A percentile compares a stretch with the other conserved stretches of the same genome.
Evolutionary conservation across 2,113 vertebrate species (phyloP).

Genomic region (Macroglossus sobrinus): DNA sequence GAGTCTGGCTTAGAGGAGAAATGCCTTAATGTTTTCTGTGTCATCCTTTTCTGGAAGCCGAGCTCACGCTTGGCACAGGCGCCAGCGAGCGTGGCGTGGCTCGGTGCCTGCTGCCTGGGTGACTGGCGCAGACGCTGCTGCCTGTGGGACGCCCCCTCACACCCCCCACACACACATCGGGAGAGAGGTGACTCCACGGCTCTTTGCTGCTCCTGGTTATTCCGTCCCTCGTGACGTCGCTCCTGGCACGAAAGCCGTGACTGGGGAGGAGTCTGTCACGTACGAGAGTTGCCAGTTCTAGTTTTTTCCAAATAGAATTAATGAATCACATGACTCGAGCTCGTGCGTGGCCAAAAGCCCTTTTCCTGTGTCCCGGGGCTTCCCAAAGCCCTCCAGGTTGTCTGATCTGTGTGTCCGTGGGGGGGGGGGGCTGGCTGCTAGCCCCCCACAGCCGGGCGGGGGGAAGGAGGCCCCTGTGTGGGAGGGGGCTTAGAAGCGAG

Average conservation of each 20-base stretch:
- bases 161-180: fast-evolving
- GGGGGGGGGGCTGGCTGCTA: fast-evolving
- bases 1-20: neutral
- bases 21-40: neutral
- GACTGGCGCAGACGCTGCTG: neutral
- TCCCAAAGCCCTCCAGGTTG: neutral
- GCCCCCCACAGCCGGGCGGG: too few species aligned
- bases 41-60: neutral
- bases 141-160: fast-evolving
- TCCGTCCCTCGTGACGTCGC: fast-evolving
- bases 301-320: neutral
- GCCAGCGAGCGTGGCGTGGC: neutral
- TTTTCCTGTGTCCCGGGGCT: neutral
- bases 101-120: neutral
- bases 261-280: neutral
- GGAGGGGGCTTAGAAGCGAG: neutral
- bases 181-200: fast-evolving
- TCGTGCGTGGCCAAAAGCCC: neutral
- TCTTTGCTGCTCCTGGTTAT: fast-evolving
- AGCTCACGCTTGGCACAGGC: too few species aligned
- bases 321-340: neutral
- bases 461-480: fast-evolving
- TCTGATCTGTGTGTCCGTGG: neutral
- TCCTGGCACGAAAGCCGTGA: fast-evolving
- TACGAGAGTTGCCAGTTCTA: neutral